These are phyloP conservation scores for Lithophane socia DNA, from an alignment of 2,888 invertebrate species.

Conservation along the genomic window DNA sequence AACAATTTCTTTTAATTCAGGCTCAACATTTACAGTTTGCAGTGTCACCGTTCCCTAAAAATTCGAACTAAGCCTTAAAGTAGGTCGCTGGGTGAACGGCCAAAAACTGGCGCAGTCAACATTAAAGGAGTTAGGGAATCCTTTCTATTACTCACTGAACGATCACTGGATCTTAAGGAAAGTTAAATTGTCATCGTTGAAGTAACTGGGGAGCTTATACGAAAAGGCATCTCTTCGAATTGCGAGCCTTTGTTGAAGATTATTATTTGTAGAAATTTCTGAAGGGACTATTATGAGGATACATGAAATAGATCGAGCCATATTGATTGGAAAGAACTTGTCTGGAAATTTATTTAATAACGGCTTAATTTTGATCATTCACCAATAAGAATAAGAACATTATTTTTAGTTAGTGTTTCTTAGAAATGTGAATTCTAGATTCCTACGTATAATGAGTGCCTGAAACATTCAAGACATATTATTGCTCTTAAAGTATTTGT, in stretches of 20 bases:
- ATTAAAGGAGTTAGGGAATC: slow-evolving; percentile 48
- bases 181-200: slow-evolving; percentile 61
- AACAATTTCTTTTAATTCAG: slow-evolving; percentile 15
- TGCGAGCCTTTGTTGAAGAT: slow-evolving; percentile 15
- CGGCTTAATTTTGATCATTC: background rate
- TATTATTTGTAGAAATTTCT: background rate
- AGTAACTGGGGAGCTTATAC: slow-evolving; percentile 35
- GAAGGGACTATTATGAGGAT: background rate
- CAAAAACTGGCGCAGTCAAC: slow-evolving; percentile 22
- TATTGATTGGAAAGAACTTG: background rate
- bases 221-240: slow-evolving; percentile 20
- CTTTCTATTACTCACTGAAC: slow-evolving; percentile 57
- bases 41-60: slow-evolving; percentile 28
- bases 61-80: slow-evolving; percentile 24
- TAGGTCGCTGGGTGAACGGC: slow-evolving; percentile 10
- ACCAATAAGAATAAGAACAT: background rate
- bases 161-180: slow-evolving; percentile 47
- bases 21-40: slow-evolving; percentile 28
- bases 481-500: background rate
- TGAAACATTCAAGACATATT: background rate
- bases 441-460: background rate
- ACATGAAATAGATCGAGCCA: background rate
- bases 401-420: background rate
- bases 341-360: background rate
- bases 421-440: background rate